Evolutionary conservation across 1,140 invertebrate species (phyloP).

Genomic region (Archivesica marissinica): DNA sequence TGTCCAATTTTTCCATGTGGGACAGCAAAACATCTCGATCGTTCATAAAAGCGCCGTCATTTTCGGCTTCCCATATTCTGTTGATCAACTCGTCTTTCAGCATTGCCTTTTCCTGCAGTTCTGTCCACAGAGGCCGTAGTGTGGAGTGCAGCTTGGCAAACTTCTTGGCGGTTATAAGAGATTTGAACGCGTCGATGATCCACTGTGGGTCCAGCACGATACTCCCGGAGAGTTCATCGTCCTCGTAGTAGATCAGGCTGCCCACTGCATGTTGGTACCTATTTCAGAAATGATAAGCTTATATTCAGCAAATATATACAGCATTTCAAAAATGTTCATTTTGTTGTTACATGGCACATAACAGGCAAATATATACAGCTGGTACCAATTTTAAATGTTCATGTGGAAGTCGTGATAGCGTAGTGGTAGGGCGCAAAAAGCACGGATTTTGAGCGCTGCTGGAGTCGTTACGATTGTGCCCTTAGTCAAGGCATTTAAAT

Average conservation of each 20-base stretch:
- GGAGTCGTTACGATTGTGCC: too few species aligned
- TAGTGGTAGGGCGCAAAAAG: too few species aligned
- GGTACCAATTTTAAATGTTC: too few species aligned
- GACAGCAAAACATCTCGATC: slow-evolving; percentile 29
- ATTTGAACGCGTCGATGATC: slow-evolving; percentile 59
- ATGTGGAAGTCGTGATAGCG: too few species aligned
- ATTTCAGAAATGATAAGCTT: too few species aligned
- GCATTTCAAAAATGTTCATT: too few species aligned
- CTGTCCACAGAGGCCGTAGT: slow-evolving; percentile 25
- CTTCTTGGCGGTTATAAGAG: slow-evolving; percentile 33
- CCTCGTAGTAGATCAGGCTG: slow-evolving; percentile 47
- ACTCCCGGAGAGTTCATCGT: slow-evolving; percentile 33
- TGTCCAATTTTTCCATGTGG: slow-evolving; percentile 60
- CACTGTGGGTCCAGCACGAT: slow-evolving; percentile 55
- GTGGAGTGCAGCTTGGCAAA: slow-evolving; percentile 36
- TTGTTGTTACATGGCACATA: too few species aligned
- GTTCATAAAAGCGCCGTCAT: not conserved
- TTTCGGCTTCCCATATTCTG: slow-evolving; percentile 38
- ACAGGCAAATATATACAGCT: too few species aligned
- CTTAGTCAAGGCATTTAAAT: too few species aligned
- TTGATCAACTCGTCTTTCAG: slow-evolving; percentile 45
- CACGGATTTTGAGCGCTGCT: too few species aligned
- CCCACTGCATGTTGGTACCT: slow-evolving; percentile 59
- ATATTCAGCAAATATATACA: not conserved
- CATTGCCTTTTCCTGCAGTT: slow-evolving; percentile 47